Percentiles rank a stretch among this genome's conserved stretches.
Evolutionary conservation across 2,113 vertebrate species (phyloP).

Genomic region (Phaethornis superciliosus): DNA sequence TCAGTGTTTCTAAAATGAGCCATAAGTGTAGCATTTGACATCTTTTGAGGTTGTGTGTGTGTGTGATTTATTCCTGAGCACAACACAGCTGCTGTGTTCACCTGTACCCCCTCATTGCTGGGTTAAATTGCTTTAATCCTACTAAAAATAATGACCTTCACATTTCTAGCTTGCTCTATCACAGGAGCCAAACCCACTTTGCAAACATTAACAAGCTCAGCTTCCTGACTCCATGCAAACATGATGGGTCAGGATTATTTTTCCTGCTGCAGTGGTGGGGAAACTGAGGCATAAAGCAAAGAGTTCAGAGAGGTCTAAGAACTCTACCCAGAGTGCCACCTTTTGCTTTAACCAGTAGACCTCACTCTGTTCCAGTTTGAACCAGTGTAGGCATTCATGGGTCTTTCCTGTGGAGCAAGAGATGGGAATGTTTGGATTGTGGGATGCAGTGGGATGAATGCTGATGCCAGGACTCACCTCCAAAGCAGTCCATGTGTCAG

Average conservation of each 20-base stretch:
- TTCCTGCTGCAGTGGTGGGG: not conserved
- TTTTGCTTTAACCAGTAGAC: not conserved
- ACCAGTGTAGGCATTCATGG: not conserved
- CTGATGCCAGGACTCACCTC: not conserved
- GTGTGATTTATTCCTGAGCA: not conserved
- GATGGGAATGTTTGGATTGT: not conserved
- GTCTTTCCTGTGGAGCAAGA: not conserved
- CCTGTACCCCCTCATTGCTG: not conserved
- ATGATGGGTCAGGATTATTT: not conserved
- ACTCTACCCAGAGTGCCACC: not conserved
- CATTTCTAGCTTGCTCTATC: constrained; percentile 45
- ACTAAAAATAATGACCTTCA: constrained; percentile 59
- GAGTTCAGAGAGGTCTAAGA: not conserved
- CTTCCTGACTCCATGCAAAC: not conserved
- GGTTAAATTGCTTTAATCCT: constrained; percentile 33
- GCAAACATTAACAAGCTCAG: constrained; percentile 22
- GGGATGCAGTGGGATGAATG: fast-evolving
- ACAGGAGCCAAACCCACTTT: constrained; percentile 47
- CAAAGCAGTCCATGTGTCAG: fast-evolving
- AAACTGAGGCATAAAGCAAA: constrained; percentile 49
- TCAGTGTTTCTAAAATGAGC: not conserved
- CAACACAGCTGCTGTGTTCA: not conserved
- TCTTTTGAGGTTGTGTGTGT: fast-evolving
- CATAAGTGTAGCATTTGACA: fast-evolving
- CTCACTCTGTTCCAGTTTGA: not conserved